Evolutionary conservation across 2,797 vertebrate genomes (phyloP).

Genomic region (Lepus townsendii): DNA sequence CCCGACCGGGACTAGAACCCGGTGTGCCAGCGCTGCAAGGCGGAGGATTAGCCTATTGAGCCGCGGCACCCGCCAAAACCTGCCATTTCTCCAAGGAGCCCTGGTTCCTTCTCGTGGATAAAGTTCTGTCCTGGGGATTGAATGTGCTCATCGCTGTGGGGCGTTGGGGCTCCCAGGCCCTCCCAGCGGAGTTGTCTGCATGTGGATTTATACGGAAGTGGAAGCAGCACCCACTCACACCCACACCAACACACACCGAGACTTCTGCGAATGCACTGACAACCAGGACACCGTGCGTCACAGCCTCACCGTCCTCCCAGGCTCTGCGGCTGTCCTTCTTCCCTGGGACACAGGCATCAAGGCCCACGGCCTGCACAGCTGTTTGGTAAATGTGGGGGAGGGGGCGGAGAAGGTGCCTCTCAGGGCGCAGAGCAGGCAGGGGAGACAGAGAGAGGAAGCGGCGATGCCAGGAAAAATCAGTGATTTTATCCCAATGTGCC

Average conservation of each 20-base stretch:
- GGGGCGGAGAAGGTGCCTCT: background rate
- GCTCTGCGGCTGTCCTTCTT: background rate
- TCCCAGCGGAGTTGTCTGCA: background rate
- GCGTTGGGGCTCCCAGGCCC: background rate
- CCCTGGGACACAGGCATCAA: accelerated
- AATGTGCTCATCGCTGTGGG: background rate
- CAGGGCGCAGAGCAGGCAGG: too few relatives aligned
- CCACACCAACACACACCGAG: too few relatives aligned
- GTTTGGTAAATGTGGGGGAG: background rate
- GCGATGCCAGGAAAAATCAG: background rate
- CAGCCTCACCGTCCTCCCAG: background rate
- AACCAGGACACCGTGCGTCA: too few relatives aligned
- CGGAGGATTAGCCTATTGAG: too few relatives aligned
- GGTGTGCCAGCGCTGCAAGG: too few relatives aligned
- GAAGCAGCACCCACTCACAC: accelerated
- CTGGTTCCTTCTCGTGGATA: background rate
- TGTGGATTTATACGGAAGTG: accelerated
- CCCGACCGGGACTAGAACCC: too few relatives aligned
- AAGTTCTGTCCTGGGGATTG: accelerated
- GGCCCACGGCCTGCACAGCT: background rate
- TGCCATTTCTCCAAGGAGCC: background rate
- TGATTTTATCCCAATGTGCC: background rate
- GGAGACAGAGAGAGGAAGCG: background rate
- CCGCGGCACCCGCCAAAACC: background rate
- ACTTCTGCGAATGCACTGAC: background rate